Percentiles rank a stretch among this genome's conserved stretches.
These are phyloP conservation scores for Pseudomugil tenellus DNA, from an alignment of 2,797 vertebrate genomes.

Conservation along the genomic window DNA sequence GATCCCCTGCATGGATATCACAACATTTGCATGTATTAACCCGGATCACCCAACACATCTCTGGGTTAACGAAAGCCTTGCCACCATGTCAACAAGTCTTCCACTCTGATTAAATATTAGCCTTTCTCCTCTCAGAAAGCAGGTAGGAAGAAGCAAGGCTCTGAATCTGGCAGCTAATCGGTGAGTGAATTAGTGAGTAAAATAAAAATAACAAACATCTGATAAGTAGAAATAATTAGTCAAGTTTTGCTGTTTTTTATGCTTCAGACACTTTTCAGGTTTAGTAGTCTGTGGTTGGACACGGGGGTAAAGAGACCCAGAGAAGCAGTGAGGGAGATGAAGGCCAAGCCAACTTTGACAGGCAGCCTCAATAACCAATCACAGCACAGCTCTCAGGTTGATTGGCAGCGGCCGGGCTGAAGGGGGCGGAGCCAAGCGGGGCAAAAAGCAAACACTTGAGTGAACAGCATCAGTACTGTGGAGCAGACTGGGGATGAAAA, in stretches of 20 bases:
- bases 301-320: conserved; percentile 17
- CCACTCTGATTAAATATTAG: neutral
- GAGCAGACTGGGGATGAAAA: conserved; percentile 45
- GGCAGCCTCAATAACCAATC: conserved; percentile 65
- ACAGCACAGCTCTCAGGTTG: conserved; percentile 53
- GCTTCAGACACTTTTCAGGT: neutral
- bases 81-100: conserved; percentile 47
- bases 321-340: conserved; percentile 27
- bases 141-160: neutral
- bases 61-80: neutral
- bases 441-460: conserved; percentile 86
- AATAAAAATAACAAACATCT: neutral
- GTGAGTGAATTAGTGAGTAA: neutral
- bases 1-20: conserved; percentile 60
- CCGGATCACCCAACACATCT: conserved; percentile 2
- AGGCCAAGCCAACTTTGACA: conserved; percentile 31
- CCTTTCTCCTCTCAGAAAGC: conserved; percentile 1
- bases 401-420: conserved; percentile 66
- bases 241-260: neutral
- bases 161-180: neutral
- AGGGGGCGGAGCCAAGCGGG: conserved; percentile 79
- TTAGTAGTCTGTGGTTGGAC: neutral
- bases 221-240: neutral
- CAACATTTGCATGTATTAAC: conserved; percentile 64
- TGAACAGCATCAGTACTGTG: conserved; percentile 85